phyloP scores from a whole-genome alignment of 2,888 invertebrate species.

The Argyresthia albistria region DNA sequence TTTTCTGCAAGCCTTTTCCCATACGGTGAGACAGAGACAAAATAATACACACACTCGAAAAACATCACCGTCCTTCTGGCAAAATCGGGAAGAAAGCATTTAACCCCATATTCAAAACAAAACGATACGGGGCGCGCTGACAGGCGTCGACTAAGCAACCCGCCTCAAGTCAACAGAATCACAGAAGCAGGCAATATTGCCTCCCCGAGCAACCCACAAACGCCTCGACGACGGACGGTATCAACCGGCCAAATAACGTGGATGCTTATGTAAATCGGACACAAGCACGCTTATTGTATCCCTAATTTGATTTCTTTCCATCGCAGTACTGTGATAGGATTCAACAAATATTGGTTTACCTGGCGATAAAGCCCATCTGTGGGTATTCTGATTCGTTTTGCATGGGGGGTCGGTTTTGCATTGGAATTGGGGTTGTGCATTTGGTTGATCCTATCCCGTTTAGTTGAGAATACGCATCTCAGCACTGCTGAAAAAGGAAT shows the following conservation, averaged over 20 bases:
- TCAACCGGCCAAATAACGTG: slow-evolving; percentile 62
- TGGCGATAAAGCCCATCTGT: slow-evolving; percentile 28
- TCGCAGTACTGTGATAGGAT: slow-evolving; percentile 62
- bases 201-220: slow-evolving; percentile 20
- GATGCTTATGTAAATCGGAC: slow-evolving; percentile 69
- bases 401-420: background rate
- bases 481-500: too few species aligned
- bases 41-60: too few species aligned
- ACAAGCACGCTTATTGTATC: slow-evolving; percentile 67
- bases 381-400: background rate
- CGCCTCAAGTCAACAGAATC: slow-evolving; percentile 18
- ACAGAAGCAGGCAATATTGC: slow-evolving; percentile 48
- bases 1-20: too few species aligned
- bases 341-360: slow-evolving; percentile 58
- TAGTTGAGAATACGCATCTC: too few species aligned
- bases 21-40: too few species aligned
- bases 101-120: background rate
- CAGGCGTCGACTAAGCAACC: background rate
- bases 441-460: too few species aligned
- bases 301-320: slow-evolving; percentile 67
- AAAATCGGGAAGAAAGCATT: too few species aligned
- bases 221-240: slow-evolving; percentile 33
- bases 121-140: background rate
- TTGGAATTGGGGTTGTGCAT: background rate
- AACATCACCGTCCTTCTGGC: too few species aligned